Conservation (phyloP, 2,113 vertebrate genomes). For the Syngnathus floridae region DNA sequence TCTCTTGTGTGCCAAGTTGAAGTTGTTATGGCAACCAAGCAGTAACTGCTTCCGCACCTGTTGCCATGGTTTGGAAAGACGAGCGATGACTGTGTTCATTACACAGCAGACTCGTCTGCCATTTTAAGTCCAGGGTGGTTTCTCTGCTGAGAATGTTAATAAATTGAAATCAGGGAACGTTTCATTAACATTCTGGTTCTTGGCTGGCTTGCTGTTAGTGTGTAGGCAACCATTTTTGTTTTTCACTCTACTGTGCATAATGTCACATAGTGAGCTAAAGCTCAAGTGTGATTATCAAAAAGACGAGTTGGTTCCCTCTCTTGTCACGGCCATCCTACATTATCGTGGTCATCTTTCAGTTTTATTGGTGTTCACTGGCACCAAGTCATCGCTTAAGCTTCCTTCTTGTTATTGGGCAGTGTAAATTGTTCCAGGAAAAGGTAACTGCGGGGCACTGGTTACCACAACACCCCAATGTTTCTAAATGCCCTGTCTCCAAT, state of each 20-base stretch:
- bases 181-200: conserved; percentile 3
- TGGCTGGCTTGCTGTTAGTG: background rate
- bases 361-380: conserved; percentile 20
- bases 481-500: conserved; percentile 44
- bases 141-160: conserved; percentile 33
- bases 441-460: conserved; percentile 41
- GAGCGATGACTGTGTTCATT: conserved; percentile 53
- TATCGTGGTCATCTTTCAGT: conserved; percentile 25
- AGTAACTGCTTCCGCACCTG: conserved; percentile 56
- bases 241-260: background rate
- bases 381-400: conserved; percentile 7
- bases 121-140: conserved; percentile 41
- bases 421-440: conserved; percentile 65
- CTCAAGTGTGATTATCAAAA: conserved; percentile 11
- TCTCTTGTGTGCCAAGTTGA: conserved; percentile 51
- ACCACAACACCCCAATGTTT: conserved; percentile 53
- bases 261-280: background rate
- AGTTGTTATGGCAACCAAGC: conserved; percentile 73
- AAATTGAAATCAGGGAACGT: conserved; percentile 17
- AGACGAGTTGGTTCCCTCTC: conserved; percentile 8
- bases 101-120: conserved; percentile 45
- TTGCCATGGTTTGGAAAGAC: conserved; percentile 67
- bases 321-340: conserved; percentile 12
- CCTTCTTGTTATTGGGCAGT: conserved; percentile 46
- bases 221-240: background rate